phyloP scores from a whole-genome alignment of 2,888 invertebrate species.

The Chymomyza procnemis region DNA sequence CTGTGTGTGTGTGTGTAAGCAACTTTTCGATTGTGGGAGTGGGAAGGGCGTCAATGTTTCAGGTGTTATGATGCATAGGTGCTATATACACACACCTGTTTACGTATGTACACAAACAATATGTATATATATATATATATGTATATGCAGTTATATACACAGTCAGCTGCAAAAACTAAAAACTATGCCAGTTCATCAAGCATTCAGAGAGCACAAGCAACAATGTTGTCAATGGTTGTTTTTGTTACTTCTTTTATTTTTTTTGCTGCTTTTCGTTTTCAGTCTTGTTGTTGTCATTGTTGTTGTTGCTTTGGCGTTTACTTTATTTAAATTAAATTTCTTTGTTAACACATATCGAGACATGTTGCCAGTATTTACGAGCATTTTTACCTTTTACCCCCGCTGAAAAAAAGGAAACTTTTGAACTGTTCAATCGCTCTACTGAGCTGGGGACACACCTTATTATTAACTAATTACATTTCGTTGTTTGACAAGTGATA shows the following conservation, averaged over 20 bases:
- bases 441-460: constrained; percentile 51
- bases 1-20: constrained; percentile 30
- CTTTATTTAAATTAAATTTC: constrained; percentile 47
- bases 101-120: neutral
- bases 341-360: constrained; percentile 47
- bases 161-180: constrained; percentile 15
- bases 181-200: constrained; percentile 3
- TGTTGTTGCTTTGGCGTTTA: constrained; percentile 8
- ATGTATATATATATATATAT: too few relatives aligned
- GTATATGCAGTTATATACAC: too few relatives aligned
- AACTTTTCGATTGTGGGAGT: constrained; percentile 11
- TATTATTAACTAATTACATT: constrained; percentile 72
- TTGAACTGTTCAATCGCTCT: neutral
- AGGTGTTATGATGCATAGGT: neutral
- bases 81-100: neutral
- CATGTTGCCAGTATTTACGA: constrained; percentile 4
- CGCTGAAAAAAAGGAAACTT: neutral
- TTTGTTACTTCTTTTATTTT: constrained; percentile 28
- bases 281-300: constrained; percentile 6
- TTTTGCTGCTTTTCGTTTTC: constrained; percentile 20
- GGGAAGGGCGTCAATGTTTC: neutral
- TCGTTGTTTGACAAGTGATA: constrained; percentile 50
- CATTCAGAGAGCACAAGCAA: constrained; percentile 8
- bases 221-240: constrained; percentile 37
- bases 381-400: neutral